Evolutionary conservation across 1,140 invertebrate genomes (phyloP).

Genomic region (Nephotettix cincticeps): DNA sequence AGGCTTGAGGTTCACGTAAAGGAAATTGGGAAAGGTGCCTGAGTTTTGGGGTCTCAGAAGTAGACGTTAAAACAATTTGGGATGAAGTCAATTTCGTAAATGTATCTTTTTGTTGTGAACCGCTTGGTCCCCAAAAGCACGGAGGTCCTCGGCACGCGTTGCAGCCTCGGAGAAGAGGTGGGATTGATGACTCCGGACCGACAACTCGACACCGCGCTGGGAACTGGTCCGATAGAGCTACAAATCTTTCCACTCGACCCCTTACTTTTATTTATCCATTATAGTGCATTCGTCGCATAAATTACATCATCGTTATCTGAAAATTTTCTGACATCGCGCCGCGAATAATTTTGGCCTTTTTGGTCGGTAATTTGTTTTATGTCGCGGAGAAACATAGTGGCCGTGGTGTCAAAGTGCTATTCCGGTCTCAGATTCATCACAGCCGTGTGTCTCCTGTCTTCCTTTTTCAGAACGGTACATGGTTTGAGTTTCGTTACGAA

Average conservation of each 20-base stretch:
- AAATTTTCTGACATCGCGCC: slow-evolving; percentile 9
- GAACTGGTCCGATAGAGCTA: slow-evolving; percentile 12
- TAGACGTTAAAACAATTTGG: too few species aligned
- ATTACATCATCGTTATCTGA: not conserved
- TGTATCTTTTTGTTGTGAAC: too few species aligned
- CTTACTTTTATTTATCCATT: slow-evolving; percentile 1
- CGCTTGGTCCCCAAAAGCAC: too few species aligned
- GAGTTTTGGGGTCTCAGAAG: too few species aligned
- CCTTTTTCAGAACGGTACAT: not conserved
- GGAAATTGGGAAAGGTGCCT: too few species aligned
- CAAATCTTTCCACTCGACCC: not conserved
- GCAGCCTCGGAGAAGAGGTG: too few species aligned
- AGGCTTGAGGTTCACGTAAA: too few species aligned
- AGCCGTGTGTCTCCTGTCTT: not conserved
- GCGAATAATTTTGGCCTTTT: slow-evolving; percentile 14
- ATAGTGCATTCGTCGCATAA: not conserved
- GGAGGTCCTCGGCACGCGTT: too few species aligned
- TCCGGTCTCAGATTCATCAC: not conserved
- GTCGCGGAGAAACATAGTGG: not conserved
- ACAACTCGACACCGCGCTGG: not conserved
- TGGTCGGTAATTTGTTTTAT: slow-evolving; percentile 6
- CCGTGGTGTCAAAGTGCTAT: not conserved
- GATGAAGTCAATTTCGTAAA: too few species aligned
- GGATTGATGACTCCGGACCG: too few species aligned
- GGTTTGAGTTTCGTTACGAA: slow-evolving; percentile 12